A percentile compares a stretch with the other conserved stretches of the same genome.
Evolutionary conservation across 2,888 invertebrate genomes (phyloP).

Genomic region (Melanostoma mellinum): DNA sequence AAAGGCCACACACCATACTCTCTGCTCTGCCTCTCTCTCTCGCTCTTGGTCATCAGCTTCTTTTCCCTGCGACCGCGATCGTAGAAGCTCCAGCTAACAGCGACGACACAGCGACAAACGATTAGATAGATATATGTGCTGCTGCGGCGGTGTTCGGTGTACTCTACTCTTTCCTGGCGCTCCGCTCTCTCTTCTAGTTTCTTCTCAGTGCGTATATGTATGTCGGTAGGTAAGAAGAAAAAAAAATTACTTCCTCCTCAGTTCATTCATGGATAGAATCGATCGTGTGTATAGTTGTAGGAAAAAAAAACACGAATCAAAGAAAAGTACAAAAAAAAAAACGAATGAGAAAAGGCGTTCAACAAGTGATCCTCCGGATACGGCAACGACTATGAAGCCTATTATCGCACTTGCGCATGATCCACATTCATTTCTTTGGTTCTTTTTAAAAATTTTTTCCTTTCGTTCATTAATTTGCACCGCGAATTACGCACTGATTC

Average conservation of each 20-base stretch:
- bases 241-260: conserved; percentile 73
- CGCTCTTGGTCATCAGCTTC: conserved; percentile 32
- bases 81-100: conserved; percentile 14
- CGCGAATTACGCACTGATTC: conserved; percentile 73
- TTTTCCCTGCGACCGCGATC: conserved; percentile 15
- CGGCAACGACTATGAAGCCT: conserved; percentile 69
- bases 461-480: conserved; percentile 72
- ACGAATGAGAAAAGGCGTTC: conserved; percentile 69
- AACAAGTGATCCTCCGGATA: conserved; percentile 73
- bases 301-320: conserved; percentile 68
- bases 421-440: conserved; percentile 68
- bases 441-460: conserved; percentile 47
- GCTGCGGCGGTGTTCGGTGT: conserved; percentile 11
- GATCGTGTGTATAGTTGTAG: conserved; percentile 73
- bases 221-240: conserved; percentile 64
- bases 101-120: conserved; percentile 12
- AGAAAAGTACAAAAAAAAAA: conserved; percentile 54
- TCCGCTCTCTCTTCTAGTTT: conserved; percentile 43
- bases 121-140: conserved; percentile 32
- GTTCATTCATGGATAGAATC: conserved; percentile 73
- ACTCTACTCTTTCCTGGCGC: conserved; percentile 62
- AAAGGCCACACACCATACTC: conserved; percentile 72
- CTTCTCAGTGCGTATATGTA: conserved; percentile 47
- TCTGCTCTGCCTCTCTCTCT: conserved; percentile 60
- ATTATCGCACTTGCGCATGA: conserved; percentile 73